Evolutionary conservation across 2,113 vertebrate species (phyloP).

Genomic region (Siphamia tubifer): DNA sequence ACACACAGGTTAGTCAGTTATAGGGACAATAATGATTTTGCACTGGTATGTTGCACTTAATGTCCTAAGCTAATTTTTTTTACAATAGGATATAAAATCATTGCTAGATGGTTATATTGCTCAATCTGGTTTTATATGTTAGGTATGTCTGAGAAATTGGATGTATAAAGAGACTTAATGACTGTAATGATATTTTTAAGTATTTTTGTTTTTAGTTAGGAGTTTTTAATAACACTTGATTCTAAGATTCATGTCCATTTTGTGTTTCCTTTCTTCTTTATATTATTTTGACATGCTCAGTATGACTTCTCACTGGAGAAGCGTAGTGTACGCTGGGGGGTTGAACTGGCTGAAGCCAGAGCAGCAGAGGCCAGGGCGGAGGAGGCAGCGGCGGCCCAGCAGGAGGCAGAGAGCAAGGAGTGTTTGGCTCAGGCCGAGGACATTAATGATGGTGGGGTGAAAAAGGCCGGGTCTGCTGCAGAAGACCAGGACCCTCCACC

Average conservation of each 20-base stretch:
- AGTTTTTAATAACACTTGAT: background rate
- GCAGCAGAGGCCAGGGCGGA: slow-evolving; percentile 77
- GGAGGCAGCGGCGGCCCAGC: slow-evolving; percentile 72
- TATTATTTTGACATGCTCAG: slow-evolving; percentile 77
- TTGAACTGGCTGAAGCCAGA: slow-evolving; percentile 86
- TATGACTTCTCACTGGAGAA: slow-evolving; percentile 96
- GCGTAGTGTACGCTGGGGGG: slow-evolving; percentile 87
- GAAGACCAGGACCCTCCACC: slow-evolving; percentile 81
- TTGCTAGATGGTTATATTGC: no score
- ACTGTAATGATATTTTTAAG: no score
- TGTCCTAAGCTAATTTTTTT: no score
- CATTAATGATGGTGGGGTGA: slow-evolving; percentile 55
- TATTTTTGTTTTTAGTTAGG: background rate
- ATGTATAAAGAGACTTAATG: no score
- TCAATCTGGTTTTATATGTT: no score
- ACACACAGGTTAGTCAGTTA: slow-evolving; percentile 82
- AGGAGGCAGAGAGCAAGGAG: slow-evolving; percentile 68
- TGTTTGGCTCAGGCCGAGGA: slow-evolving; percentile 51
- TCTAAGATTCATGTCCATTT: background rate
- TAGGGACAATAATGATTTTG: background rate
- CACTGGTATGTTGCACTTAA: background rate
- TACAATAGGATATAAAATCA: no score
- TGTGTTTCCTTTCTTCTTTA: background rate
- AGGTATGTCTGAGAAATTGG: no score
- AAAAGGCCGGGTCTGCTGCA: slow-evolving; percentile 46